These are phyloP conservation scores for Agrilus planipennis DNA, from an alignment of 1,140 invertebrate species.

Conservation along the genomic window DNA sequence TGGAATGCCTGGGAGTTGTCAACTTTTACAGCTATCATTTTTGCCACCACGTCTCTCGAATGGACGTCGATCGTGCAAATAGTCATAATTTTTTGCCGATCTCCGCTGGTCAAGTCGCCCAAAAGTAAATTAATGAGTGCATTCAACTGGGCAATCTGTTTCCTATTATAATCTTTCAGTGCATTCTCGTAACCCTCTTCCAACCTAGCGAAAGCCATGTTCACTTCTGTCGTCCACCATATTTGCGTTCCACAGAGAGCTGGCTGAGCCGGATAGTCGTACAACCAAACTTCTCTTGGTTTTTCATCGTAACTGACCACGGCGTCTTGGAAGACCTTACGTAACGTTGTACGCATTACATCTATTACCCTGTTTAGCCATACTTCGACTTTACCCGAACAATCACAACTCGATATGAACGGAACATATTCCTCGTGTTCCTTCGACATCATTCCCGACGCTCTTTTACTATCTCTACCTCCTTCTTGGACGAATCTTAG, in stretches of 20 bases:
- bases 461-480: slow-evolving; percentile 43
- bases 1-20: slow-evolving; percentile 74
- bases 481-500: slow-evolving; percentile 52
- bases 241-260: slow-evolving; percentile 87
- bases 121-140: slow-evolving; percentile 67
- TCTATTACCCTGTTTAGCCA: slow-evolving; percentile 82
- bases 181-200: slow-evolving; percentile 90
- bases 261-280: slow-evolving; percentile 82
- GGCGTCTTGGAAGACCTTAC: slow-evolving; percentile 65
- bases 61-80: slow-evolving; percentile 91
- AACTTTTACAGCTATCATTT: slow-evolving; percentile 70
- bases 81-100: slow-evolving; percentile 90
- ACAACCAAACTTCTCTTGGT: slow-evolving; percentile 79
- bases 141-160: slow-evolving; percentile 75
- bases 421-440: slow-evolving; percentile 68
- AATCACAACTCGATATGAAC: slow-evolving; percentile 64
- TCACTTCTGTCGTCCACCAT: slow-evolving; percentile 90
- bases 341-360: slow-evolving; percentile 67
- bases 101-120: slow-evolving; percentile 66
- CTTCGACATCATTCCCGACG: slow-evolving; percentile 77
- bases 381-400: slow-evolving; percentile 77
- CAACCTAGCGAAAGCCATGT: slow-evolving; percentile 74
- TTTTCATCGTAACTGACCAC: slow-evolving; percentile 82
- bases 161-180: slow-evolving; percentile 86
- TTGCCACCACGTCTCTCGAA: slow-evolving; percentile 77